A percentile compares a stretch with the other conserved stretches of the same genome.
Conservation (phyloP, 2,113 vertebrate genomes). For the Tachysurus vachellii region DNA sequence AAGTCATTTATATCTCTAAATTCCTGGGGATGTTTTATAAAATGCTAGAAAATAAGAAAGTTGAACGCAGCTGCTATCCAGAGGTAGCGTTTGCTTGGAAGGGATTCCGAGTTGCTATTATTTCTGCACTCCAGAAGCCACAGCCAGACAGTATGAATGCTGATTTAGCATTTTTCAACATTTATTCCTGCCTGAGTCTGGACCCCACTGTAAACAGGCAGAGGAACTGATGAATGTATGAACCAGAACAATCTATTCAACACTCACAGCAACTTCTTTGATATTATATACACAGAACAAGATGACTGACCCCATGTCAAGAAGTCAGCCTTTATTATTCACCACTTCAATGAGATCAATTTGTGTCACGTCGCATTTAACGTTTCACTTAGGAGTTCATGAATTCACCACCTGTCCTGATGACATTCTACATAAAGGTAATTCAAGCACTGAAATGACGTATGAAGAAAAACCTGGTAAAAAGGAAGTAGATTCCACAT, state of each 20-base stretch:
- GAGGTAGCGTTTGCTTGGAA: background rate
- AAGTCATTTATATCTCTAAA: background rate
- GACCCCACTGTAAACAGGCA: no score
- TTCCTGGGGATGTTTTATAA: background rate
- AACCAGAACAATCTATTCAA: background rate
- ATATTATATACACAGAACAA: background rate
- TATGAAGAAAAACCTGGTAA: background rate
- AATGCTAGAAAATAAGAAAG: background rate
- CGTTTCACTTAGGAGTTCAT: background rate
- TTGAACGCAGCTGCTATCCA: background rate
- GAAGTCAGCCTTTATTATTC: background rate
- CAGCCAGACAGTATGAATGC: background rate
- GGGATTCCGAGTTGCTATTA: background rate
- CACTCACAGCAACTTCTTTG: background rate
- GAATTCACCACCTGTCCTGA: constrained; percentile 14
- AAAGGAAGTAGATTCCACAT: background rate
- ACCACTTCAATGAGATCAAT: background rate
- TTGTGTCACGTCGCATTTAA: background rate
- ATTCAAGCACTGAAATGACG: background rate
- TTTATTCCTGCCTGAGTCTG: background rate
- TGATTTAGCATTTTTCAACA: background rate
- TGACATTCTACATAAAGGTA: background rate
- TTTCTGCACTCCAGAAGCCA: background rate
- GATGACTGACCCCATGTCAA: background rate
- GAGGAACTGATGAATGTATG: background rate